These are phyloP conservation scores for Neomonachus schauinslandi DNA, from an alignment of 2,113 vertebrate species.

Conservation along the genomic window DNA sequence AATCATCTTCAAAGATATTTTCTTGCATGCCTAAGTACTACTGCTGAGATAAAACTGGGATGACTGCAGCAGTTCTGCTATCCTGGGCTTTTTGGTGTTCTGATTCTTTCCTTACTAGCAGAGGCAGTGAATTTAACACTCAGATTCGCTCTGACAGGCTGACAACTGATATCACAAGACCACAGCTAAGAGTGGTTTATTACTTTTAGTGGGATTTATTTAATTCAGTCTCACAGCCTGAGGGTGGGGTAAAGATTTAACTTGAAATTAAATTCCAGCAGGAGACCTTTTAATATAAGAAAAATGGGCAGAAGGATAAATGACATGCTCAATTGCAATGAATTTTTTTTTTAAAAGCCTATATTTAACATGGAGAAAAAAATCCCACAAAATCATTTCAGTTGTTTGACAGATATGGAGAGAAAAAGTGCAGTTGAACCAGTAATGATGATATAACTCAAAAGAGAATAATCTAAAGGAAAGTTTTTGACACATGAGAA, in stretches of 20 bases:
- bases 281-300: constrained; percentile 83
- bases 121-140: constrained; percentile 75
- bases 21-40: constrained; percentile 55
- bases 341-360: constrained; percentile 29
- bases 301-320: constrained; percentile 79
- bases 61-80: constrained; percentile 37
- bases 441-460: constrained; percentile 64
- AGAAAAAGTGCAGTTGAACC: constrained; percentile 70
- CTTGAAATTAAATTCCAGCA: constrained; percentile 86
- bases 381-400: constrained; percentile 75
- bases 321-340: constrained; percentile 79
- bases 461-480: constrained; percentile 65
- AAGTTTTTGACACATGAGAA: constrained; percentile 66
- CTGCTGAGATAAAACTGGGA: constrained; percentile 35
- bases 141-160: constrained; percentile 82
- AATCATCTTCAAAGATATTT: constrained; percentile 65
- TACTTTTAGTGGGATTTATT: constrained; percentile 85
- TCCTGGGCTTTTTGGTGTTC: constrained; percentile 56
- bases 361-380: constrained; percentile 74
- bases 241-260: constrained; percentile 81
- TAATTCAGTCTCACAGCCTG: constrained; percentile 83
- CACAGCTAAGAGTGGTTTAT: constrained; percentile 82
- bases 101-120: constrained; percentile 69
- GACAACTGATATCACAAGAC: constrained; percentile 81
- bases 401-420: constrained; percentile 68